phyloP scores from a whole-genome alignment of 2,113 vertebrate species.

The Hippocampus comes region DNA sequence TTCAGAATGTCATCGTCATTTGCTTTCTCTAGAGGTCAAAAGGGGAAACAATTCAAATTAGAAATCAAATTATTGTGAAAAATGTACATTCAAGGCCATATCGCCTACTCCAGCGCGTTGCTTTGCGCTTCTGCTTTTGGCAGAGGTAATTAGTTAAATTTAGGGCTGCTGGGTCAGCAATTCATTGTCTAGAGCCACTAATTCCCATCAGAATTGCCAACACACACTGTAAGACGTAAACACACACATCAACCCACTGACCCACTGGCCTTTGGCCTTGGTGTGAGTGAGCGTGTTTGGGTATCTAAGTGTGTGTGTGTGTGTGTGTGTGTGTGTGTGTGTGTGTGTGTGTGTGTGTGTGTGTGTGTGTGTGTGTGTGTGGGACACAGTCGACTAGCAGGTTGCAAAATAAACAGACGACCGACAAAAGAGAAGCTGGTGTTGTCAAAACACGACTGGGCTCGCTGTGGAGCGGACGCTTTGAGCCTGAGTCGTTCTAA shows the following conservation, averaged over 20 bases:
- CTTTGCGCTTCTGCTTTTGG: neutral
- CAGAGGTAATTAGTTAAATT: neutral
- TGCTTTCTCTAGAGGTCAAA: too few relatives aligned
- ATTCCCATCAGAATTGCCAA: conserved; percentile 6
- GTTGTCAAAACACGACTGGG: conserved; percentile 73
- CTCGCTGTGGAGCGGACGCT: neutral
- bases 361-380: conserved; percentile 10
- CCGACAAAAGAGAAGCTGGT: conserved; percentile 69
- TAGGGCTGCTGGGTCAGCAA: neutral
- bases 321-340: neutral
- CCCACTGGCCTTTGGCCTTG: conserved; percentile 45
- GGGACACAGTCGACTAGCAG: conserved; percentile 65
- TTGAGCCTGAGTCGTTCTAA: conserved; percentile 3
- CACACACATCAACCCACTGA: conserved; percentile 30
- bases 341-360: conserved; percentile 11
- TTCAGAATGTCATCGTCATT: too few relatives aligned
- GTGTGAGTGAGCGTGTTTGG: conserved; percentile 7
- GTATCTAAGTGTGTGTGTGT: neutral
- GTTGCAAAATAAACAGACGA: conserved; percentile 77
- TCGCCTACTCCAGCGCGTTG: neutral
- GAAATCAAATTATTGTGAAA: too few relatives aligned
- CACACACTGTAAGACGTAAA: conserved; percentile 13
- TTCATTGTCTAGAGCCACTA: neutral
- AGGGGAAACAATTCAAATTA: too few relatives aligned
- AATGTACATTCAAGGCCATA: neutral